Conservation (phyloP, 2,888 invertebrate genomes). For the Diadromus collaris region DNA sequence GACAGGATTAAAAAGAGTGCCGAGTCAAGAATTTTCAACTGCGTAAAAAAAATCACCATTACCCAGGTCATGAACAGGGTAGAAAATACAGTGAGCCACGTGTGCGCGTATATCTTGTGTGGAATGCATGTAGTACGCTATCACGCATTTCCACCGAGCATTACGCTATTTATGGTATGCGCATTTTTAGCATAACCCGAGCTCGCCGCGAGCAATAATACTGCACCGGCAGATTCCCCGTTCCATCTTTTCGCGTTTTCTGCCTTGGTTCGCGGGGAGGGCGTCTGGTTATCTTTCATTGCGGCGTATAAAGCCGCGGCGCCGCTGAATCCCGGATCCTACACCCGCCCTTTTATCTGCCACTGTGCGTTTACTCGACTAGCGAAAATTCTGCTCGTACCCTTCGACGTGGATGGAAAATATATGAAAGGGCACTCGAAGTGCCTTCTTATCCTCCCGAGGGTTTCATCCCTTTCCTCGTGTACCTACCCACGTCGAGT, state of each 20-base stretch:
- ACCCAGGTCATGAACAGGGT: not conserved
- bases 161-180: conserved; percentile 48
- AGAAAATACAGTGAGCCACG: not conserved
- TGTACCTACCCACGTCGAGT: not conserved
- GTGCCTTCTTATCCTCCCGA: conserved; percentile 31
- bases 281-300: conserved; percentile 14
- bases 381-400: conserved; percentile 5
- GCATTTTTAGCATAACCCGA: conserved; percentile 52
- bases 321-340: conserved; percentile 24
- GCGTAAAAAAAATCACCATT: not conserved
- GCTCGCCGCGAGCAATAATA: conserved; percentile 34
- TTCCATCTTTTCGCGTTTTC: not conserved
- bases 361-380: conserved; percentile 5
- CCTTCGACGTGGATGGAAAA: conserved; percentile 15
- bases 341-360: not conserved
- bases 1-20: not conserved
- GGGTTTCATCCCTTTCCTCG: conserved; percentile 4
- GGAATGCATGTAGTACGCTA: conserved; percentile 49
- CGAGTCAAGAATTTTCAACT: not conserved
- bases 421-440: conserved; percentile 20
- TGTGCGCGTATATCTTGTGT: not conserved
- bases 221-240: conserved; percentile 9
- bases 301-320: conserved; percentile 1
- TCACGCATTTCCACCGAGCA: conserved; percentile 19
- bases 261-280: not conserved